A percentile compares a stretch with the other conserved stretches of the same genome.
Conservation (phyloP, 1,140 invertebrate species). For the Trialeurodes vaporariorum region DNA sequence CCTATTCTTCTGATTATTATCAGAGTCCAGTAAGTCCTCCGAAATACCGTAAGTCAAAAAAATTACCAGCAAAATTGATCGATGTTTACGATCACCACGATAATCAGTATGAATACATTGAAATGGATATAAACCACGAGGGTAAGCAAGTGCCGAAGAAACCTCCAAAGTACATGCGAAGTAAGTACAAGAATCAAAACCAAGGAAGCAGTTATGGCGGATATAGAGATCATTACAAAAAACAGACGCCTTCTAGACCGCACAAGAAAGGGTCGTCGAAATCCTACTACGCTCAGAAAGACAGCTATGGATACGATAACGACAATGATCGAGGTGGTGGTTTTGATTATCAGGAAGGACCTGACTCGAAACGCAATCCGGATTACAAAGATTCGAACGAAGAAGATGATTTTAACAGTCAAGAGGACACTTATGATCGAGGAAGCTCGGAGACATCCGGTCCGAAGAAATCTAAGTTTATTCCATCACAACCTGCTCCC, state of each 20-base stretch:
- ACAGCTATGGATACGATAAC: neutral
- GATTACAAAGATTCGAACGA: neutral
- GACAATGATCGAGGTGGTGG: neutral
- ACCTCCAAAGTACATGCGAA: neutral
- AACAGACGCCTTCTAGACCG: neutral
- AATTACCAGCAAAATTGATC: neutral
- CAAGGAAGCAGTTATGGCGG: neutral
- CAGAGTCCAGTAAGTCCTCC: too few species aligned
- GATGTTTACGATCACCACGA: constrained; percentile 13
- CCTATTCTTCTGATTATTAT: neutral
- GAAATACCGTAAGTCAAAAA: neutral
- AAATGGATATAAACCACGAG: constrained; percentile 14
- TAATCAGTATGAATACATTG: constrained; percentile 17
- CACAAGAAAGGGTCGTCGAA: neutral
- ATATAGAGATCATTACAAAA: neutral
- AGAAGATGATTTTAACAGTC: constrained; percentile 2
- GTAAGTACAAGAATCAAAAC: neutral
- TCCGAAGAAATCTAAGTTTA: neutral
- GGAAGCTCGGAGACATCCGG: neutral
- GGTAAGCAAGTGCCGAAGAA: constrained; percentile 13
- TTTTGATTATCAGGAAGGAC: neutral
- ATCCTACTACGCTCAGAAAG: neutral
- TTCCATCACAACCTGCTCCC: neutral
- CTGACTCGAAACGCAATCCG: neutral
- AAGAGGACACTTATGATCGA: neutral